Evolutionary conservation across 1,140 invertebrate genomes (phyloP).

Genomic region (Radopholus similis): DNA sequence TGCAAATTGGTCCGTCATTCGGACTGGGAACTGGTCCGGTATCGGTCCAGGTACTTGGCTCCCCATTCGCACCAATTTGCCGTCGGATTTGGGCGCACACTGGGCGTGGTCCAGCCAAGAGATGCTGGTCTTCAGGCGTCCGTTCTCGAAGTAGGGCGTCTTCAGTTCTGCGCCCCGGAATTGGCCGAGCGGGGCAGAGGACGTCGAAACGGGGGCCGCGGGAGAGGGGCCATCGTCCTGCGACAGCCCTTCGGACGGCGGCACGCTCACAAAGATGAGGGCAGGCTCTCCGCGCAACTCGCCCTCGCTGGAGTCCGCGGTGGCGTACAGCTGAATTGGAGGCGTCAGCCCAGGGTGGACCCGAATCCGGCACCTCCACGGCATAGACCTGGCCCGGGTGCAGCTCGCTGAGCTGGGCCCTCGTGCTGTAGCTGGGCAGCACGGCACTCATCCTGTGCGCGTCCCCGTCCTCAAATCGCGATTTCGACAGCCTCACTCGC

Average conservation of each 20-base stretch:
- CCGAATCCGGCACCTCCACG: conserved; percentile 42
- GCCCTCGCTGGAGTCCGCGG: conserved; percentile 49
- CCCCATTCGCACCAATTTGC: conserved; percentile 9
- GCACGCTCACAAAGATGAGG: conserved; percentile 19
- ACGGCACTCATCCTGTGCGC: conserved; percentile 13
- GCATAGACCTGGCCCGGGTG: conserved; percentile 47
- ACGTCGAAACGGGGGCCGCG: too few relatives aligned
- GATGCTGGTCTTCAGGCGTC: conserved; percentile 19
- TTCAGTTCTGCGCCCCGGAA: conserved; percentile 37
- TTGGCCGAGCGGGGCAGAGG: neutral
- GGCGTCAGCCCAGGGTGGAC: too few relatives aligned
- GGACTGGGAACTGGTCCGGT: neutral
- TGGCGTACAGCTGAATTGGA: conserved; percentile 45
- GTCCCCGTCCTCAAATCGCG: neutral
- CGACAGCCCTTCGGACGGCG: neutral
- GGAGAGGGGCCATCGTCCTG: too few relatives aligned
- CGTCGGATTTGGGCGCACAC: conserved; percentile 24
- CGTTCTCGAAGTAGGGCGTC: conserved; percentile 28
- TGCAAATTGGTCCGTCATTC: neutral
- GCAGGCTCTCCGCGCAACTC: conserved; percentile 51
- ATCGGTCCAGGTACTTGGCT: too few relatives aligned
- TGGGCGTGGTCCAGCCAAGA: conserved; percentile 38
- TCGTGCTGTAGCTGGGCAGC: conserved; percentile 39
- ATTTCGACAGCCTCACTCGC: conserved; percentile 8
- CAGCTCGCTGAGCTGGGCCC: conserved; percentile 26